A percentile compares a stretch with the other conserved stretches of the same genome.
Conservation (phyloP, 2,888 invertebrate genomes). For the Drosophila nr. fundita region DNA sequence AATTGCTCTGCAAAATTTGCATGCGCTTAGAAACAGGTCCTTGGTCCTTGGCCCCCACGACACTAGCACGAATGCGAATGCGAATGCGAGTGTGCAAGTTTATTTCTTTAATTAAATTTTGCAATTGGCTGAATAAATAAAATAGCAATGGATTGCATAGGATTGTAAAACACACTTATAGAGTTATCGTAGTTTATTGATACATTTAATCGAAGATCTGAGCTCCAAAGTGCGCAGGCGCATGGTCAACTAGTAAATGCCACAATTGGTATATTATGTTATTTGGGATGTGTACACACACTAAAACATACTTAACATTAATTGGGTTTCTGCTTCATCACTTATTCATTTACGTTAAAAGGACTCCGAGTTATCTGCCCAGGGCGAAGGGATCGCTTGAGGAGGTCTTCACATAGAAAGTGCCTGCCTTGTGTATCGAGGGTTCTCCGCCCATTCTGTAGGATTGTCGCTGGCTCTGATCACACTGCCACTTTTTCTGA, state of each 20-base stretch:
- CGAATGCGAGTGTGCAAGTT: slow-evolving; percentile 22
- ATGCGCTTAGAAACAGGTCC: slow-evolving; percentile 44
- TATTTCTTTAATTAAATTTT: slow-evolving; percentile 58
- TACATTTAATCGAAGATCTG: background rate
- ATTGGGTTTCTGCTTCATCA: background rate
- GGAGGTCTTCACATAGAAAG: slow-evolving; percentile 79
- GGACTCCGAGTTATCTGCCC: slow-evolving; percentile 46
- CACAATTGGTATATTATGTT: background rate
- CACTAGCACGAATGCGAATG: background rate
- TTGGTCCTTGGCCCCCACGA: slow-evolving; percentile 16
- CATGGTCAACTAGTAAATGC: background rate
- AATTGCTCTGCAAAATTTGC: slow-evolving; percentile 64
- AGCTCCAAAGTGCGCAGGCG: background rate
- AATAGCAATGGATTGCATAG: background rate
- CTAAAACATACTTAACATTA: no score
- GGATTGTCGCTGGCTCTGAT: slow-evolving; percentile 57
- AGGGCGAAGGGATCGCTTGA: slow-evolving; percentile 72
- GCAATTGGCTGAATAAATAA: slow-evolving; percentile 1
- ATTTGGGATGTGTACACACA: background rate
- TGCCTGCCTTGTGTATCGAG: slow-evolving; percentile 66
- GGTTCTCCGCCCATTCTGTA: slow-evolving; percentile 82
- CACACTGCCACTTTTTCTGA: slow-evolving; percentile 70
- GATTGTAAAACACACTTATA: slow-evolving; percentile 15
- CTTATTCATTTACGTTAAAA: background rate
- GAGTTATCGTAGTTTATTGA: slow-evolving; percentile 1